Conservation (phyloP, 2,797 vertebrate genomes). For the Pangasius krempfi region DNA sequence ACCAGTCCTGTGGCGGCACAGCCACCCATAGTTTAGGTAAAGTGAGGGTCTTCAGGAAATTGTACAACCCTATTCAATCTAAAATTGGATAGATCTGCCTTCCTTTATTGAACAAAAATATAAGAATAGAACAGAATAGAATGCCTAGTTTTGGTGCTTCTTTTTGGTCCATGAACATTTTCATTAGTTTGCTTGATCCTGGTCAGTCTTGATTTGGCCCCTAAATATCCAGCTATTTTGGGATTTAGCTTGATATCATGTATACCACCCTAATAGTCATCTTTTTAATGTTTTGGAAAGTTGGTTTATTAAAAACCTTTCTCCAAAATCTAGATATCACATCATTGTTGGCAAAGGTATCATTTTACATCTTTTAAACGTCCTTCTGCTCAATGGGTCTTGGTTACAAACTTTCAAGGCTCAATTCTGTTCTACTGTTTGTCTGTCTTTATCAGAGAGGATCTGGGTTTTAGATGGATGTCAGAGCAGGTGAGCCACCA, state of each 20-base stretch:
- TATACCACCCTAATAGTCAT: neutral
- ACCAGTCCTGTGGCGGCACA: neutral
- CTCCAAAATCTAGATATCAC: neutral
- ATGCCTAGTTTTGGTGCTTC: neutral
- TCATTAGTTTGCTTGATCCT: neutral
- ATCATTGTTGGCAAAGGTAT: neutral
- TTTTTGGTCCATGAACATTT: neutral
- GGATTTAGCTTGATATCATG: neutral
- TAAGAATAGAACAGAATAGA: neutral
- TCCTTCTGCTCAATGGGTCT: neutral
- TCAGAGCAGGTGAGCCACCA: conserved; percentile 99
- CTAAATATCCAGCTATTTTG: neutral
- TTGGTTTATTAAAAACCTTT: neutral
- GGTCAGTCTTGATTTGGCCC: neutral
- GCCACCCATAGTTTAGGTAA: neutral
- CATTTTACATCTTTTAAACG: neutral
- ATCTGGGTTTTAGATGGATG: conserved; percentile 93
- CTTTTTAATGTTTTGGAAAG: neutral
- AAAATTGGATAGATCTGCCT: neutral
- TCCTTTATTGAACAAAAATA: neutral
- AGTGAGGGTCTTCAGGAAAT: neutral
- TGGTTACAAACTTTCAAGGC: neutral
- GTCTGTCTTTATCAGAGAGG: conserved; percentile 78
- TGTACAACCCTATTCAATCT: neutral
- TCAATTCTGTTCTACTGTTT: neutral